Base-by-base conservation (phyloP, 1,140 invertebrate species). In the Ceratosolen solmsi region DNA sequence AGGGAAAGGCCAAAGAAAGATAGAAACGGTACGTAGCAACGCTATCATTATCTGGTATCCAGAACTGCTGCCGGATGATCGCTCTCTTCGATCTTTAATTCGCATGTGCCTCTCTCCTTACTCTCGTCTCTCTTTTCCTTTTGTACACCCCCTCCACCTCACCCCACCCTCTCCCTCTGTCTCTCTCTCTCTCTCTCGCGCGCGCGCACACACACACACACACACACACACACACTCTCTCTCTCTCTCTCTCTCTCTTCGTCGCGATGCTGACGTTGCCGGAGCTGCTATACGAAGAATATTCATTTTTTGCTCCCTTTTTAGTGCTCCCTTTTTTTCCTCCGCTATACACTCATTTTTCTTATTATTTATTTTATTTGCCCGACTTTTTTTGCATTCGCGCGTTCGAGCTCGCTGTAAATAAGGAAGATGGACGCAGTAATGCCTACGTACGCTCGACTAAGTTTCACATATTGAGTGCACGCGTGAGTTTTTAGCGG, bases 21-120 rank as follows among this genome's bases (percentile, higher is more conserved):
- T 82, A 82, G 80, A 79, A 84, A 84, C 74, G 84, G 80, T 80
- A 80, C 79, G 74, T 58, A 49, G 73, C 80, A 82, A 82, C 74
- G 76, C 76, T 83, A 83, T 83, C 82, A 83, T 83, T 83, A 83
- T 83, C 82, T 58, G 71, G 71, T 76, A 83, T 83, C 71, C 82
- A 75, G 76, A 60, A 58, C 56, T 82, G 81, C 81, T 73, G 81
- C 81, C 68, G 75, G 81, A 82, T 82, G 74, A 82, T 82, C 81
- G 81, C 81, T 82, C 68, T 77, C 81, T 82, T 82, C 82, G 82
- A 83, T 83, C 82, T 83, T 83, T 79, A 83, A 83, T 83, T 83
- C 82, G 76, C 75, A 33, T 51, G 70, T 68, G 56, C 82, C 70
- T 56, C 76, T 65, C 56, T 56, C 58, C 60, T 22, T 60, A n/a